Evolutionary conservation across 2,888 invertebrate species (phyloP).

Genomic region (Pyrochroa serraticornis): DNA sequence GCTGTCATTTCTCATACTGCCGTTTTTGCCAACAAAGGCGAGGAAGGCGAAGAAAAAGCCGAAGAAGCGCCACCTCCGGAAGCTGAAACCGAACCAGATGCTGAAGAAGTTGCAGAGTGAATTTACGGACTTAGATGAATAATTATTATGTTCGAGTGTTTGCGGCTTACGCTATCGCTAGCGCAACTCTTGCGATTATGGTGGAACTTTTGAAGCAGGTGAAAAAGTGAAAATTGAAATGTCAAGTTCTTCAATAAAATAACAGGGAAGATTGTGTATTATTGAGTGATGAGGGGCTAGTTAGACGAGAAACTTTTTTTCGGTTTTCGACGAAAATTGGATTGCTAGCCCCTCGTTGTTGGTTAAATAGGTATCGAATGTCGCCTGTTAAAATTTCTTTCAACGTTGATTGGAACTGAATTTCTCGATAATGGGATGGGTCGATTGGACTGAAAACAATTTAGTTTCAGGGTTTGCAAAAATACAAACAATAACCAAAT

Average conservation of each 20-base stretch:
- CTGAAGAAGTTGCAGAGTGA: neutral
- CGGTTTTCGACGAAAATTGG: too few species aligned
- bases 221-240: constrained; percentile 13
- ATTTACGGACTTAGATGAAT: neutral
- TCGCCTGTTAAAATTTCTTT: too few species aligned
- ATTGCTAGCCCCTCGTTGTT: too few species aligned
- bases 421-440: too few species aligned
- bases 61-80: neutral
- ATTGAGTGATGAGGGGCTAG: too few species aligned
- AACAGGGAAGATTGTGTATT: too few species aligned
- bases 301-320: too few species aligned
- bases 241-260: neutral
- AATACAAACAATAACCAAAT: too few species aligned
- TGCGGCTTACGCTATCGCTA: constrained; percentile 5
- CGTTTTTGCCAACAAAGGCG: constrained; percentile 6
- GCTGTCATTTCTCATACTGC: constrained; percentile 22
- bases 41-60: constrained; percentile 7
- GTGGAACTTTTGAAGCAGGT: constrained; percentile 2
- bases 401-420: too few species aligned
- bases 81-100: neutral
- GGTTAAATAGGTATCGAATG: too few species aligned
- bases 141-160: constrained; percentile 7
- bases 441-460: too few species aligned
- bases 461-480: too few species aligned
- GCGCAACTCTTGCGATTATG: constrained; percentile 1